Base-by-base conservation (phyloP, 37 sponge, comb jelly and placozoan species). In the Eunapius fragilis region DNA sequence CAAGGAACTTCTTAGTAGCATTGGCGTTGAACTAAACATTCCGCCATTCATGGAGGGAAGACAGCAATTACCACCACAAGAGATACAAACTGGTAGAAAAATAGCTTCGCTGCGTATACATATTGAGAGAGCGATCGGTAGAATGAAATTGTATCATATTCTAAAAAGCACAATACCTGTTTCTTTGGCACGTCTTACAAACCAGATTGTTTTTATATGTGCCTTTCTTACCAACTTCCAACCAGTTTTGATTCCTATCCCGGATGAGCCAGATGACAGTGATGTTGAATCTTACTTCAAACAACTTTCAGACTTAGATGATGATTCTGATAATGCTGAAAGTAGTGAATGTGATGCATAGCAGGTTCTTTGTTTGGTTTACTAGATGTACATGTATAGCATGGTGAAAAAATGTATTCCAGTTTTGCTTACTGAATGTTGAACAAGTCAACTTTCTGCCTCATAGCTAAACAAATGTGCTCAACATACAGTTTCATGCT, bases 201-300 rank as follows among this genome's bases (percentile, higher is more conserved):
- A 86, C 50, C 93, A 92, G 77, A 82, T 88, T 71, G 82, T 88
- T 4, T 69, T 31, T 50, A 80, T 89, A 9, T 92, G 89, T 89
- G 89, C 80, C 12, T 86, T 77, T 45, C 67, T 92, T 0, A 72
- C 89, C 38, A 92, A 92, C 85, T 92, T 92, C 50, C 88, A 84
- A 22, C 92, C 85, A 23, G 82, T 85, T 84, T 76, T 92, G 22
- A 36, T 91, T 25, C 87, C 87, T 34, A 73, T 73, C 74, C 31
- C 13, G 33, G 32, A 73, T 34, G 33, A 34, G 58, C 58, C 58
- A 58, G 58, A 58, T 33, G 73, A 72, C 31, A 72, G 73, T 72
- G 73, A 72, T 72, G 73, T 72, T 72, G 73, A 72, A 32, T 30
- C 30, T 72, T 72, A 72, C 73, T 72, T 72, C 31, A 30, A 72